Evolutionary conservation across 2,113 vertebrate species (phyloP).

Genomic region (Atlantisia rogersi): DNA sequence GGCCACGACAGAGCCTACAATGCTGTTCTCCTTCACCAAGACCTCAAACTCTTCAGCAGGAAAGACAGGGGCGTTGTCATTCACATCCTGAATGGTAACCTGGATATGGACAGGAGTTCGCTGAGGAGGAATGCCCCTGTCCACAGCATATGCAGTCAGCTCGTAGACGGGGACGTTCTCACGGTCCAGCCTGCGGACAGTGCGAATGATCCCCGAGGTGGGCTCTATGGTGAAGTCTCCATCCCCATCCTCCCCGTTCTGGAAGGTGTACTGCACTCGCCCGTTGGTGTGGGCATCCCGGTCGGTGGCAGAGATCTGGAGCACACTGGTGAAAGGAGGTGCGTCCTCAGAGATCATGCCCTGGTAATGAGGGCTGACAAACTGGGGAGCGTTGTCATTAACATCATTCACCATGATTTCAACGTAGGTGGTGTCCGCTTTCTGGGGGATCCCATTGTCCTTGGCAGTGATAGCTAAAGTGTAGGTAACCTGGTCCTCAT

Average conservation of each 20-base stretch:
- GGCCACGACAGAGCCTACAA: constrained; percentile 95
- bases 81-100: constrained; percentile 93
- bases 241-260: constrained; percentile 96
- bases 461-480: constrained; percentile 95
- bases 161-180: constrained; percentile 93
- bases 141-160: constrained; percentile 92
- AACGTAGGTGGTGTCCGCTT: constrained; percentile 96
- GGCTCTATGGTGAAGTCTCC: constrained; percentile 98
- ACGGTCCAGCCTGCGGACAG: constrained; percentile 90
- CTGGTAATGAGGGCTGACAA: constrained; percentile 91
- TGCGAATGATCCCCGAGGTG: constrained; percentile 95
- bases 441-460: constrained; percentile 98
- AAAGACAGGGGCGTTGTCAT: constrained; percentile 96
- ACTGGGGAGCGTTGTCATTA: constrained; percentile 97
- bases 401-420: constrained; percentile 98
- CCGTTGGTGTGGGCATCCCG: constrained; percentile 94
- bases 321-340: constrained; percentile 93
- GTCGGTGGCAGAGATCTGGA: constrained; percentile 97
- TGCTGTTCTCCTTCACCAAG: constrained; percentile 95
- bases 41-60: constrained; percentile 96
- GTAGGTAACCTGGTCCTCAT: constrained; percentile 97
- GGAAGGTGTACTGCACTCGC: constrained; percentile 97
- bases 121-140: constrained; percentile 91
- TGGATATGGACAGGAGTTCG: constrained; percentile 93
- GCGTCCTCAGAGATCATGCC: constrained; percentile 94